phyloP scores from a whole-genome alignment of 2,797 vertebrate species.

The Pseudochromis fuscus region DNA sequence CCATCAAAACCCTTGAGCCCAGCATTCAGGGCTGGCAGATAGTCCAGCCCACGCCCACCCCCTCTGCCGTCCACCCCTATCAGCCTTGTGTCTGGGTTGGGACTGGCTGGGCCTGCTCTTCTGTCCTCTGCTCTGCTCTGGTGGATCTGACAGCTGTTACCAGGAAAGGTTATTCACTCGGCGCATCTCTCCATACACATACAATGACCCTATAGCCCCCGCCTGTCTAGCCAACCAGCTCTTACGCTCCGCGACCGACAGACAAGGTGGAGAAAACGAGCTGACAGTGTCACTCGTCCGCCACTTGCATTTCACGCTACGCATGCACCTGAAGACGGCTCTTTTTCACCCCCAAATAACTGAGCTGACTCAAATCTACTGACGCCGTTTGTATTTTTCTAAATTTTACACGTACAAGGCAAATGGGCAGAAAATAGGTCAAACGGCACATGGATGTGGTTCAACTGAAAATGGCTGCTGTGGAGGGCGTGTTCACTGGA shows the following conservation, averaged over 20 bases:
- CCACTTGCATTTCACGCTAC: constrained; percentile 82
- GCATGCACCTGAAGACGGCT: constrained; percentile 61
- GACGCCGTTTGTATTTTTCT: constrained; percentile 52
- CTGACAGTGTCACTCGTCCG: constrained; percentile 81
- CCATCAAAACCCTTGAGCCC: constrained; percentile 79
- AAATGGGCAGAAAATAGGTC: constrained; percentile 74
- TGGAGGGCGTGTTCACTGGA: constrained; percentile 33
- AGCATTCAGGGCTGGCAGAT: constrained; percentile 58
- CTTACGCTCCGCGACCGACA: constrained; percentile 61
- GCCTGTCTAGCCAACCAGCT: constrained; percentile 72
- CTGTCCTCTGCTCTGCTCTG: constrained; percentile 75
- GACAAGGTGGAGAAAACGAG: constrained; percentile 81
- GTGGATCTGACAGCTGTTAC: constrained; percentile 84
- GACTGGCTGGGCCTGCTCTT: constrained; percentile 63
- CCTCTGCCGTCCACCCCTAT: constrained; percentile 53
- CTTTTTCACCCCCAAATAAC: constrained; percentile 69
- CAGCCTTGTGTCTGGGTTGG: constrained; percentile 62
- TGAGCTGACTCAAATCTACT: constrained; percentile 65
- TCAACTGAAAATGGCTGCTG: constrained; percentile 74
- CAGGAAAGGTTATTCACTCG: constrained; percentile 77
- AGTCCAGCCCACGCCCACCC: constrained; percentile 50
- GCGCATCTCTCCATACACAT: constrained; percentile 70
- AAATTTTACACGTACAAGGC: constrained; percentile 39
- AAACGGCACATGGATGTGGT: constrained; percentile 62
- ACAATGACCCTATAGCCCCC: constrained; percentile 78